Evolutionary conservation across 2,113 vertebrate genomes (phyloP), one percentile per base, ranked within the genome.

Genomic region (Porphyrio hochstetteri): DNA sequence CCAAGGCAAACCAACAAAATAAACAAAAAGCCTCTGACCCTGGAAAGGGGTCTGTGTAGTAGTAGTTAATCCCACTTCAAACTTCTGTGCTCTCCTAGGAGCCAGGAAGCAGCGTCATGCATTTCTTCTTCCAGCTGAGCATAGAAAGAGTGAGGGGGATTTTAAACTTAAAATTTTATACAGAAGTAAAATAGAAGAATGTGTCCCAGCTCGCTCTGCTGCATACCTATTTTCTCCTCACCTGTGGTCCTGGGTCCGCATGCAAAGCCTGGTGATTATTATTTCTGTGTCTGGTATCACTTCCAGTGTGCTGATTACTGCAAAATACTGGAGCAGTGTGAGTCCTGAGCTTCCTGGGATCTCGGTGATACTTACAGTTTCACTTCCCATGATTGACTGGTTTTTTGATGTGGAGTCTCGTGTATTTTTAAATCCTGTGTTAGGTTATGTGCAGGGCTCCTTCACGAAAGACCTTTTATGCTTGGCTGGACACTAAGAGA

Each of bases 161-260:
- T 75, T 89, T 44, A 80, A 61, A 76, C 42, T 36, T 46, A 28
- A 31, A 40, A 46, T 31, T 12, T 46, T 60, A 40, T 53, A 10
- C 38, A 52, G 52, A 52, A 44, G 25, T 69, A 48, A 80, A 46
- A 64, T 68, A 18, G 28, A 70, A 76, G 48, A 69, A 36, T 35
- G 16, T 69, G 48, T 50, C 55, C n/a, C 18, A 50, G 31, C 63
- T 63, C 4, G 4, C 36, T 31, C 24, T 13, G 2, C 53, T 50
- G 52, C 3, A 1, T 61, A 29, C n/a, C 9, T 12, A 4, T 48
- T 55, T 82, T 48, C 35, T 69, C 19, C 18, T 56, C 70, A 20
- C 36, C 28, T 24, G 16, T 0, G 2, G 14, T 48, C 5, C 33
- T 57, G 36, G 33, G 12, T 55, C 48, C 0, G 3, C 3, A 1